Evolutionary conservation across 2,888 invertebrate genomes (phyloP), one percentile per base, ranked within the genome.

Genomic region (Acanthosepion esculentum): DNA sequence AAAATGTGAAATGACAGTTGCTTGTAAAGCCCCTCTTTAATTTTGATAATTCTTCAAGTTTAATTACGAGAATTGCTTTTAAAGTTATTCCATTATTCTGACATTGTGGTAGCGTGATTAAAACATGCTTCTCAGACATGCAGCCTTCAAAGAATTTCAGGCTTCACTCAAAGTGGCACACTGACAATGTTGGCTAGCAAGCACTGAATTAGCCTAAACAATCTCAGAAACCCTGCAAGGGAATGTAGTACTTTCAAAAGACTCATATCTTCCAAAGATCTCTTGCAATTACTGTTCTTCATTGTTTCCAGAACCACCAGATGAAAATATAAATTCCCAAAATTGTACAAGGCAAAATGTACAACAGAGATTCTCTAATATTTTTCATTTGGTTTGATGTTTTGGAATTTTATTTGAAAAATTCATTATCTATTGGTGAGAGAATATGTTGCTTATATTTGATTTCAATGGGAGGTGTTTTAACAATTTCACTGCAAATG

Each of bases 31-130:
- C 78, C 23, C 33, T 78, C 78, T 78, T 78, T 78, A 78, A 78
- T 78, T 78, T 78, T 78, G 23, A 78, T 78, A 78, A 78, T 78
- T 78, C 78, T 78, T 78, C 78, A 78, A 78, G 78, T 78, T 78
- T 78, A 78, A 78, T 78, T 78, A 78, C 33, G 78, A 78, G 33
- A 78, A 78, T 78, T 78, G 78, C 78, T 78, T 78, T 78, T 78
- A 78, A 78, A 78, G 78, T n/a, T 33, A 78, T 78, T 78, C n/a
- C 78, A 78, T n/a, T 78, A 78, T 78, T 78, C 78, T n/a, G n/a
- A 78, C 78, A 78, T 78, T n/a, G n/a, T 15, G 78, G n/a, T 78
- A 78, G 78, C 78, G 33, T 78, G 78, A 78, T 78, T 78, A 78
- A 78, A 78, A 78, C 15, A 78, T 78, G 78, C n/a, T 33, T n/a